Conservation (phyloP, 2,888 invertebrate species). For the Andricus quercusramuli region DNA sequence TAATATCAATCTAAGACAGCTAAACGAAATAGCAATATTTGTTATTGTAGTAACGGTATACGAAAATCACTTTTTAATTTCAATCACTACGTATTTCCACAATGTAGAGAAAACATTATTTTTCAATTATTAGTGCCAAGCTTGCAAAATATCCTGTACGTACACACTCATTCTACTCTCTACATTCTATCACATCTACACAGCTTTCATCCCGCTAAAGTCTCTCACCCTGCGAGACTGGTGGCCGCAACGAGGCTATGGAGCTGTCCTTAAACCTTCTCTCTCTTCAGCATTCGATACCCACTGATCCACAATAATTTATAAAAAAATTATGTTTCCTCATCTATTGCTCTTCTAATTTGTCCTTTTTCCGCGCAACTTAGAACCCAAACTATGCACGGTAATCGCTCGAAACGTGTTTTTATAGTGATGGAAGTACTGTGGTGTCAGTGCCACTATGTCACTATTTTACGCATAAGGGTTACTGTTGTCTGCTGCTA, state of each 20-base stretch:
- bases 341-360: not conserved
- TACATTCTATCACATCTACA: constrained; percentile 25
- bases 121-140: too few relatives aligned
- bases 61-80: too few relatives aligned
- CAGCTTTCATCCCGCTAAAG: constrained; percentile 49
- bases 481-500: constrained; percentile 54
- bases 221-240: constrained; percentile 47
- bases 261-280: too few relatives aligned
- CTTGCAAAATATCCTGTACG: not conserved
- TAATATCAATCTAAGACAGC: too few relatives aligned
- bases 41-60: too few relatives aligned
- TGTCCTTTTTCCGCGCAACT: not conserved
- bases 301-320: not conserved
- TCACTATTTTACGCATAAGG: constrained; percentile 47
- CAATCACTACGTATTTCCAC: too few relatives aligned
- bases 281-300: not conserved
- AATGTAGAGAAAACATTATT: too few relatives aligned
- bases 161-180: constrained; percentile 25
- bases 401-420: not conserved
- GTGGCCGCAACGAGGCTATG: too few relatives aligned
- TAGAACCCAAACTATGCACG: not conserved
- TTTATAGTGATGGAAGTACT: constrained; percentile 41
- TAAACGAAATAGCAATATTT: too few relatives aligned
- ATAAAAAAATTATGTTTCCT: too few relatives aligned
- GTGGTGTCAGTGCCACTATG: constrained; percentile 53